Evolutionary conservation across 2,113 vertebrate species (phyloP).

Genomic region (Oceanodroma tethys): DNA sequence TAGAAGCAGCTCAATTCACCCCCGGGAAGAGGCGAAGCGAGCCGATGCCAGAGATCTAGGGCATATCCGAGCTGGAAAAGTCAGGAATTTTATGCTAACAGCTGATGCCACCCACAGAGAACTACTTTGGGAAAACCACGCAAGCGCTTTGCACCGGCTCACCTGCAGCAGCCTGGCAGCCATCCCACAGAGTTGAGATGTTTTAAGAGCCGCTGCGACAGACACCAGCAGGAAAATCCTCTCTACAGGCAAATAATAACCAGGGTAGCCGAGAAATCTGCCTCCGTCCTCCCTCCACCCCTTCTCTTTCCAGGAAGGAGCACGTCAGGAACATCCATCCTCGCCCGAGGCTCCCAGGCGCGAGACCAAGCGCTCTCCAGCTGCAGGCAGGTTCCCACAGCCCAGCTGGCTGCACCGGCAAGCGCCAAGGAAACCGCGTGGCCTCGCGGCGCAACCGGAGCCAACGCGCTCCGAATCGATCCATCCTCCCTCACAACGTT

Average conservation of each 20-base stretch:
- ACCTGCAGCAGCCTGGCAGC: not conserved
- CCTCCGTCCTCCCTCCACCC: not conserved
- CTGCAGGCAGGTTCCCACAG: accelerated
- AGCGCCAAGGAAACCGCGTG: accelerated
- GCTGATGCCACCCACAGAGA: not conserved
- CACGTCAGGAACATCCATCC: accelerated
- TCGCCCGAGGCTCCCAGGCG: not conserved
- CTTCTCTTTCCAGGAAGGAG: not conserved
- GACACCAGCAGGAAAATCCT: not conserved
- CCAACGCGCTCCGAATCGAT: accelerated
- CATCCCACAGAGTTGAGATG: accelerated
- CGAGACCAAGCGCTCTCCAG: not conserved
- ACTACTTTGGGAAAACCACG: not conserved
- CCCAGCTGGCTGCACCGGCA: accelerated
- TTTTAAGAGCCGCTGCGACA: not conserved
- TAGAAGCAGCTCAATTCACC: not conserved
- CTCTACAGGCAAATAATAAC: not conserved
- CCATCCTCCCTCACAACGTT: not conserved
- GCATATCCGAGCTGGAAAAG: accelerated
- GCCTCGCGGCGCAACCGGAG: accelerated
- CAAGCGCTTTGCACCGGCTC: not conserved
- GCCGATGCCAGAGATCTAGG: not conserved
- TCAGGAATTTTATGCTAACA: not conserved
- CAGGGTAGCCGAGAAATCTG: not conserved
- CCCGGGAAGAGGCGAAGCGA: not conserved